These are phyloP conservation scores for Trialeurodes vaporariorum DNA, from an alignment of 1,140 invertebrate genomes.

Conservation along the genomic window DNA sequence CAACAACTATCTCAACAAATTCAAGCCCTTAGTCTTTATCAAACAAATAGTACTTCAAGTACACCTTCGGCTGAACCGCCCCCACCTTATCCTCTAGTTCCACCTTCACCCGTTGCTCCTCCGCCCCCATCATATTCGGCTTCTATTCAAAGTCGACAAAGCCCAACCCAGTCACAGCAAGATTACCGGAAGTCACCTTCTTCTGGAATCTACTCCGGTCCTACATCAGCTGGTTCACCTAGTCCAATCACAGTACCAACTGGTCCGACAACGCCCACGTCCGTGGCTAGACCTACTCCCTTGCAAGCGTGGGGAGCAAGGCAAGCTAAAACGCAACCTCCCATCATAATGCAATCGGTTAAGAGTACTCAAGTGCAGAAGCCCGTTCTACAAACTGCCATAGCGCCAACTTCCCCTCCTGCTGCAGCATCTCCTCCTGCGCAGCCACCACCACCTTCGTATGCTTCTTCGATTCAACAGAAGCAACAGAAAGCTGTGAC, in stretches of 20 bases:
- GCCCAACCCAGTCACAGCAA: slow-evolving; percentile 59
- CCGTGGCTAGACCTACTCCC: slow-evolving; percentile 58
- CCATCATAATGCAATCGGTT: slow-evolving; percentile 92
- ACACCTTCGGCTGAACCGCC: slow-evolving; percentile 51
- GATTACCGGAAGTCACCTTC: slow-evolving; percentile 65
- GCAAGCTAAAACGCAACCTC: slow-evolving; percentile 72
- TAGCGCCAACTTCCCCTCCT: slow-evolving; percentile 66
- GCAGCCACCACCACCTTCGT: slow-evolving; percentile 54
- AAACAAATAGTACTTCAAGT: slow-evolving; percentile 36
- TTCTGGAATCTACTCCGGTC: slow-evolving; percentile 66
- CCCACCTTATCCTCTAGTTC: slow-evolving; percentile 58
- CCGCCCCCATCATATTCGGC: slow-evolving; percentile 73
- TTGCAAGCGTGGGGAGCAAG: slow-evolving; percentile 63
- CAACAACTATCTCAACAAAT: slow-evolving; percentile 77
- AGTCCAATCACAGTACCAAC: slow-evolving; percentile 60
- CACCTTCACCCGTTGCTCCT: slow-evolving; percentile 43
- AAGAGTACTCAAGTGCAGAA: slow-evolving; percentile 91
- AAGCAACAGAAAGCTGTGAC: slow-evolving; percentile 40
- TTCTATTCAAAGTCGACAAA: slow-evolving; percentile 73
- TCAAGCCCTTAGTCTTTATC: slow-evolving; percentile 70
- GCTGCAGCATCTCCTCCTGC: slow-evolving; percentile 36
- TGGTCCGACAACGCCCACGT: slow-evolving; percentile 42
- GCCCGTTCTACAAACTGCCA: slow-evolving; percentile 83
- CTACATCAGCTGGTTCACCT: slow-evolving; percentile 64
- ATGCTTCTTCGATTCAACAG: slow-evolving; percentile 65